Conservation (phyloP, 2,113 vertebrate genomes). For the Taxidea taxus region DNA sequence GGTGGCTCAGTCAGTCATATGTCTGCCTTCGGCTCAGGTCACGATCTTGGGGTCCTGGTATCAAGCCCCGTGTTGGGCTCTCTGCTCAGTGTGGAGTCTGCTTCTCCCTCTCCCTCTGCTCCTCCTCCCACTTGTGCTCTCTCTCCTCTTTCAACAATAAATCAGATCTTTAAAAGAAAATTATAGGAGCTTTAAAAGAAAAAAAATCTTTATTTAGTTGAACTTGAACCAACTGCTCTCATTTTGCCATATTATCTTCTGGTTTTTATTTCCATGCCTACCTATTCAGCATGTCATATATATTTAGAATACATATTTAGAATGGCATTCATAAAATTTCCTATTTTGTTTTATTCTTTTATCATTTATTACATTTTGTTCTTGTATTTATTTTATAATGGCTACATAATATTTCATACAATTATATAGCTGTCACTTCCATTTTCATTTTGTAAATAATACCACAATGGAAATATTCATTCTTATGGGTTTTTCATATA, state of each 20-base stretch:
- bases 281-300: background rate
- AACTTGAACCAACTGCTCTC: background rate
- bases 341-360: constrained; percentile 1
- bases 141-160: background rate
- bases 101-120: background rate
- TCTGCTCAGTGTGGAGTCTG: background rate
- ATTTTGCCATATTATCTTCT: background rate
- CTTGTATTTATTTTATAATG: background rate
- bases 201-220: background rate
- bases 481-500: background rate
- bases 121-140: background rate
- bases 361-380: background rate
- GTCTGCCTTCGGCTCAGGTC: background rate
- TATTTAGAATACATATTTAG: background rate
- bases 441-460: background rate
- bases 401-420: background rate
- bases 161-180: background rate
- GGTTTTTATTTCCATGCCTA: background rate
- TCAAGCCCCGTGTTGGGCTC: background rate
- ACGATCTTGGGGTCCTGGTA: background rate
- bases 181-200: background rate
- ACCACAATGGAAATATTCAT: background rate
- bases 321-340: background rate
- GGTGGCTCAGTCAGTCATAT: background rate
- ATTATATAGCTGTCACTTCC: background rate